Percentiles rank a stretch among this genome's conserved stretches.
phyloP scores from a whole-genome alignment of 2,797 vertebrate genomes.

The Characodon lateralis region DNA sequence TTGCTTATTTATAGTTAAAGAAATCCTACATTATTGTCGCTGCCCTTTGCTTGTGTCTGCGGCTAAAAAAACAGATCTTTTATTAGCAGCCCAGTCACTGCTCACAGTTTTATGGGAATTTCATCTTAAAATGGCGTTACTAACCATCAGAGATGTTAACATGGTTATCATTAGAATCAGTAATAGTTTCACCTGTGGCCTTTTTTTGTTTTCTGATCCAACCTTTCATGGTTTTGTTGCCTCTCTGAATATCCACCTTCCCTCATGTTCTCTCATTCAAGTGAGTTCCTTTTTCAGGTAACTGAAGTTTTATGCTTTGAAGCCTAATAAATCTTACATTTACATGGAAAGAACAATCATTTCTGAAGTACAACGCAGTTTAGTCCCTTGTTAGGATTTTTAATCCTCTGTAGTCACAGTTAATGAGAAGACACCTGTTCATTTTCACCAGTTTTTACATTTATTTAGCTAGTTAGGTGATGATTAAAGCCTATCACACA shows the following conservation, averaged over 20 bases:
- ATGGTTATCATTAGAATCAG: not conserved
- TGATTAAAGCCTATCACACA: not conserved
- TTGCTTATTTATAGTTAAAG: not conserved
- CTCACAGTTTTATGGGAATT: not conserved
- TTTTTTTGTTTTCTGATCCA: not conserved
- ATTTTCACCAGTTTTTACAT: not conserved
- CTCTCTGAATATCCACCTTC: not conserved
- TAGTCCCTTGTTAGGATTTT: not conserved
- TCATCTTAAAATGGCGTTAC: not conserved
- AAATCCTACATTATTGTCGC: no score
- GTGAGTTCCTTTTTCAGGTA: not conserved
- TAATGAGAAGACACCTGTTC: not conserved
- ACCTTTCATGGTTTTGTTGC: not conserved
- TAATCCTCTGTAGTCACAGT: not conserved
- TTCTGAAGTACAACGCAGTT: not conserved
- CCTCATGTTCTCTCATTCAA: not conserved
- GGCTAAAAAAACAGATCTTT: not conserved
- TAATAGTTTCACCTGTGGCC: not conserved
- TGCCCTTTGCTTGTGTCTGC: not conserved
- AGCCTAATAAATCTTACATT: not conserved
- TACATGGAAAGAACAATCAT: not conserved
- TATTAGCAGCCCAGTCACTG: not conserved
- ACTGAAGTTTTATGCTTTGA: not conserved
- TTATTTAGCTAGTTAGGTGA: not conserved
- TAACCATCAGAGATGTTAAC: not conserved